Evolutionary conservation across 2,113 vertebrate genomes (phyloP), one percentile per base, ranked within the genome.

Genomic region (Lophotis ruficrista): DNA sequence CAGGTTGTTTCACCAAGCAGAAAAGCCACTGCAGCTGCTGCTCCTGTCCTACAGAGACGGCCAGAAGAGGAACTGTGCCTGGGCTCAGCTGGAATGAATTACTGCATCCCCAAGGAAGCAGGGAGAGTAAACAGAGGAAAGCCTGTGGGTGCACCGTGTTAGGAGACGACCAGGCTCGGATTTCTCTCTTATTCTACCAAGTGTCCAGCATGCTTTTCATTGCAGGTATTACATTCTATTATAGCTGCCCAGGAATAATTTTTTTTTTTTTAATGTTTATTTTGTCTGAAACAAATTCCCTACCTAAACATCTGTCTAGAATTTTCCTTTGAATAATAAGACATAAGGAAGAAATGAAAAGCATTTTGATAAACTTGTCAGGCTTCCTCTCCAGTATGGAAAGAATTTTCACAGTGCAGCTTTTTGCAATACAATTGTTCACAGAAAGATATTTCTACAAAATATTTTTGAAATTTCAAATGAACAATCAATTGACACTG

Each of bases 61-160:
- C 85, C 90, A 66, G 62, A 77, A 64, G 62, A 84, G 45, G 23
- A 95, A 33, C 25, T 0, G 13, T 43, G 56, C 3, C 70, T 76
- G 75, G 62, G 75, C 95, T 95, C 94, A 92, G 93, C 79, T 94
- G 94, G 47, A 58, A 37, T 48, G 50, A 75, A 33, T 33, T 50
- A 43, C 62, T 93, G 68, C 38, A 45, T 57, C 75, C 71, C 48
- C 43, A 38, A 37, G 94, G 84, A 65, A 47, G 71, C 83, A 69
- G 43, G 6, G 77, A 64, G 37, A 84, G 24, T 24, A 19, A 87
- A 66, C 43, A 66, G 7, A 9, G 60, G 12, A 85, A 58, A 80
- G 50, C 77, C 68, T 66, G 22, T n/a, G 79, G 61, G 10, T 61
- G 31, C 45, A 45, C 50, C 2, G 0, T 43, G 20, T 28, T 30